Evolutionary conservation across 2,113 vertebrate genomes (phyloP), one percentile per base, ranked within the genome.

Genomic region (Cricetomys ansorgei): DNA sequence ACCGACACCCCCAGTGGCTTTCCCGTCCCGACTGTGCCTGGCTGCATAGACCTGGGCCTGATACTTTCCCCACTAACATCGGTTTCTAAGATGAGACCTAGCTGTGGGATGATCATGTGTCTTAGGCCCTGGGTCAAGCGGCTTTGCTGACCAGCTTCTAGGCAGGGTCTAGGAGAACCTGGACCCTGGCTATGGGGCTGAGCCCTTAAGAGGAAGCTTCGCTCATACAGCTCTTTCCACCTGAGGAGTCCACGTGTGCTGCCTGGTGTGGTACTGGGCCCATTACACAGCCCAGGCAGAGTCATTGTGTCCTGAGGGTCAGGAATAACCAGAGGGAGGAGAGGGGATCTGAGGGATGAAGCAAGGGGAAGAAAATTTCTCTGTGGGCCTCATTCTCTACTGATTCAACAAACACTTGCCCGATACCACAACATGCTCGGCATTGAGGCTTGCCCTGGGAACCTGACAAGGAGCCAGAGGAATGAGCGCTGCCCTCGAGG

Each of bases 221-320:
- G 69, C 4, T 15, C 15, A 13, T 29, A 5, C 4, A 16, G 37
- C 45, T 88, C 88, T 37, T 87, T 57, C 40, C 53, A 29, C n/a
- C 7, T 50, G 5, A 64, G 13, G 23, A 5, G 3, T 17, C 45
- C 4, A 1, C 53, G 9, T 0, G 0, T 19, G 57, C 70, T 23
- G 11, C 80, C 37, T 17, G 23, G 27, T n/a, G 23, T 75, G 64
- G 25, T 31, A 2, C 55, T 40, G 43, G 59, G 43, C 27, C 76
- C n/a, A 75, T 45, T 57, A 53, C 8, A 40, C 31, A 59, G 5
- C 21, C 40, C n/a, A 6, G 62, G 31, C 0, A 0, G 19, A 59
- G 27, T 50, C 91, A 43, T 0, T 53, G 40, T 62, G 53, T 81
- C 40, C 62, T 50, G 79, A n/a, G 75, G 12, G 21, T 80, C 92